Evolutionary conservation across 2,113 vertebrate species (phyloP).

Genomic region (Deroptyus accipitrinus): DNA sequence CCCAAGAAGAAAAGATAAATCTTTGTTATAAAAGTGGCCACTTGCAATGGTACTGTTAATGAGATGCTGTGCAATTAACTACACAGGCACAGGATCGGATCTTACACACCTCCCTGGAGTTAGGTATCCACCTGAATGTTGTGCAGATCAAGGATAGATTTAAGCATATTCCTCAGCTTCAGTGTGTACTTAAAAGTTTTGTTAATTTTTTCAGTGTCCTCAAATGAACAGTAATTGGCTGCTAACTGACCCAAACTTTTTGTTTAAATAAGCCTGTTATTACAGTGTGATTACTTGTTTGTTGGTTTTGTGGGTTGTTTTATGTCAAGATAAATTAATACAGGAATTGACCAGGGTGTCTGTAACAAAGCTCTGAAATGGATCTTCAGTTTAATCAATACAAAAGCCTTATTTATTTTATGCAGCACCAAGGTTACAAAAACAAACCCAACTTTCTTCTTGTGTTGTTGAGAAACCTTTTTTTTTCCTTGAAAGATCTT

Average conservation of each 20-base stretch:
- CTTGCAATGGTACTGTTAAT: neutral
- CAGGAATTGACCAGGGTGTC: neutral
- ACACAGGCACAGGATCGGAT: neutral
- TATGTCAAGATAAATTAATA: neutral
- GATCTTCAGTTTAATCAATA: neutral
- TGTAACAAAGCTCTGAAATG: neutral
- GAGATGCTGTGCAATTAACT: neutral
- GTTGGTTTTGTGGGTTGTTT: neutral
- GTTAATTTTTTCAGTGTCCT: neutral
- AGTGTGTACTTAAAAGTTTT: neutral
- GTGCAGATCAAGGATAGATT: neutral
- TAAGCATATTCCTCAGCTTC: neutral
- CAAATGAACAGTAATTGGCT: neutral
- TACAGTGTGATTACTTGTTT: neutral
- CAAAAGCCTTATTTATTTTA: neutral
- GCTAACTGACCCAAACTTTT: neutral
- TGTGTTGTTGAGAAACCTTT: neutral
- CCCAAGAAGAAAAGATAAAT: neutral
- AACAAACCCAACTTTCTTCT: neutral
- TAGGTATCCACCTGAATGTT: neutral
- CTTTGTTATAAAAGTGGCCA: neutral
- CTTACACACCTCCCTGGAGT: neutral
- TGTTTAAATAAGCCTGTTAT: neutral
- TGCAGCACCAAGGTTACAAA: neutral
- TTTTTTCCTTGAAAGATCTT: neutral